Evolutionary conservation across 2,113 vertebrate species (phyloP), one percentile per base, ranked within the genome.

Genomic region (Reinhardtius hippoglossoides): DNA sequence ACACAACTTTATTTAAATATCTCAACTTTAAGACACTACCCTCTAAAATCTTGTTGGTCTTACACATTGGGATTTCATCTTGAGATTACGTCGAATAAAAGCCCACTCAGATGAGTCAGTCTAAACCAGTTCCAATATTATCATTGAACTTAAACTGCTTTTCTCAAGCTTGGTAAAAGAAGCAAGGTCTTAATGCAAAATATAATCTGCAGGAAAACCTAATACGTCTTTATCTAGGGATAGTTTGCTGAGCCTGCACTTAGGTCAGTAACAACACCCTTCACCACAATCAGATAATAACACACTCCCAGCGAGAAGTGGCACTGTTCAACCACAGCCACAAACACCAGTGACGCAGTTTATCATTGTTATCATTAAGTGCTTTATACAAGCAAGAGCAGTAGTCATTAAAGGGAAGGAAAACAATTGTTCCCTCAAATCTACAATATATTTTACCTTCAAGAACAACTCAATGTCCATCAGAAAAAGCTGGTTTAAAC

Each of bases 231-330:
- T 74, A 74, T 85, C 52, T 56, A 2, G 0, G 0, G 40, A 31
- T 26, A 1, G 62, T 86, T 87, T 66, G 71, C 27, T 67, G 77
- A 76, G 55, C 31, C 31, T 1, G 23, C 21, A 62, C 58, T 67
- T 48, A 37, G 64, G 62, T 58, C 13, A 48, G 72, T 20, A 74
- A 66, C 73, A 63, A 78, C 74, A 52, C 68, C 70, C 78, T 44
- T 67, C 6, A 24, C 54, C 31, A 70, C 54, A 73, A 77, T 88
- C 85, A 67, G 74, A 87, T 83, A 86, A 90, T 83, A 68, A 81
- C 76, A 81, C 27, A 31, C 46, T 69, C 24, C 42, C 14, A 42
- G 24, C 12, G 26, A 72, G 85, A 80, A 78, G 83, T 54, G 56
- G 50, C 71, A 1, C 31, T 37, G 35, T 55, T 35, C 24, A 62